Evolutionary conservation across 2,113 vertebrate species (phyloP), one percentile per base, ranked within the genome.

Genomic region (Laterallus jamaicensis): DNA sequence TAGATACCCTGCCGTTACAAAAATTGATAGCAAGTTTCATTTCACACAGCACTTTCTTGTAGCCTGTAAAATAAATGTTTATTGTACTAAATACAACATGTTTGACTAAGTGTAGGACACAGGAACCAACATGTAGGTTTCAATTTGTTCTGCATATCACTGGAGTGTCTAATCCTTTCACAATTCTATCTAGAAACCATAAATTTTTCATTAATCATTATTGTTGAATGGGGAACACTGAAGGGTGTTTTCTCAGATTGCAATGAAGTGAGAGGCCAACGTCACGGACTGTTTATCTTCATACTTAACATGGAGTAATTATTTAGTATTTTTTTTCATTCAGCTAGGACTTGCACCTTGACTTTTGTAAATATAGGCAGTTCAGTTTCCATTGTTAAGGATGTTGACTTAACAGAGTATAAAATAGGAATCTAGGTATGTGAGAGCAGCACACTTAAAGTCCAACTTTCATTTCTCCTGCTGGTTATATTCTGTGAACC

Each of bases 161-260:
- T 94, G 71, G 86, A 97, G 66, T 58, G 73, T 62, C 92, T 96
- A 96, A 94, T 96, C 74, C 79, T 96, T 97, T 96, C 77, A 78
- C 66, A 94, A 67, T 42, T 58, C 92, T 97, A 95, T 96, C 94
- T 87, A 80, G 82, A 59, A 67, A 82, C 54, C 92, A 90, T 91
- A 66, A 71, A 84, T 92, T 92, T 91, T 79, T 86, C 86, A 96
- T 96, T 97, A 96, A 96, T 94, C 93, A 69, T 95, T 82, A 96
- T 59, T 66, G 96, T 97, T 97, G 91, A 97, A 79, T 91, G 81
- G 68, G 76, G 77, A 96, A 90, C 92, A 93, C 87, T 93, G 71
- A 97, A 93, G 87, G 84, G 74, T 96, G 88, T 96, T 97, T 95
- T 95, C 91, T 73, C 92, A 97, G 94, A 94, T 91, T 93, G 75